Base-by-base conservation (phyloP, 64 coral and sea anemone species). In the Dendrophyllia cribrosa region DNA sequence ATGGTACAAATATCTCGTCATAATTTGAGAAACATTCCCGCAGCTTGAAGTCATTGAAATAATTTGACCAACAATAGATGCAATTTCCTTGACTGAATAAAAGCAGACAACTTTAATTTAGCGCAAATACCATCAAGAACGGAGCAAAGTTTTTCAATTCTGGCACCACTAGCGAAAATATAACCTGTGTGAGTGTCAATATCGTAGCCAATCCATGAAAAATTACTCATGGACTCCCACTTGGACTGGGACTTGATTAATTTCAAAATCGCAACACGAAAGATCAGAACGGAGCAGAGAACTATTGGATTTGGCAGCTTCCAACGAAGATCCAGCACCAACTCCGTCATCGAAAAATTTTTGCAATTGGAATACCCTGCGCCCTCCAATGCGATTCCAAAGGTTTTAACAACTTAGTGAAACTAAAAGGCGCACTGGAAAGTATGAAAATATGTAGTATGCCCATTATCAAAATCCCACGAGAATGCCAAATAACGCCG, bases 361-460 rank as follows among this genome's bases (percentile, higher is more conserved):
- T 56, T 1, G 71, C 50, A 45, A 86, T 47, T 5, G 65, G 83
- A 45, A 86, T 86, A 17, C 83, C 63, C 45, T 70, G 58, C 17
- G 63, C 7, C 47, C 83, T 66, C 63, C 83, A 86, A 86, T 49
- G 62, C 13, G 22, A 14, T 53, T 53, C 52, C 52, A 93, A 60
- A 5, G 92, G 92, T 3, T 66, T 59, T 14, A 93, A 44, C 7
- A 74, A 13, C 80, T 93, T 93, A 3, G 84, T 88, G 56, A 94
- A 94, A 44, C 88, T 88, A 49, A 88, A 94, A 17, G 76, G 92
- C 15, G 92, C 92, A 9, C 85, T 73, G 1, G 92, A 88, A 16
- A 34, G 51, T 93, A 58, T 21, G 5, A 72, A 88, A 93, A 82
- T 60, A 82, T 44, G 66, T 45, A 66, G 45, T 1, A 10, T 16